phyloP scores from a whole-genome alignment of 2,797 vertebrate species.

The Peromyscus nudipes region DNA sequence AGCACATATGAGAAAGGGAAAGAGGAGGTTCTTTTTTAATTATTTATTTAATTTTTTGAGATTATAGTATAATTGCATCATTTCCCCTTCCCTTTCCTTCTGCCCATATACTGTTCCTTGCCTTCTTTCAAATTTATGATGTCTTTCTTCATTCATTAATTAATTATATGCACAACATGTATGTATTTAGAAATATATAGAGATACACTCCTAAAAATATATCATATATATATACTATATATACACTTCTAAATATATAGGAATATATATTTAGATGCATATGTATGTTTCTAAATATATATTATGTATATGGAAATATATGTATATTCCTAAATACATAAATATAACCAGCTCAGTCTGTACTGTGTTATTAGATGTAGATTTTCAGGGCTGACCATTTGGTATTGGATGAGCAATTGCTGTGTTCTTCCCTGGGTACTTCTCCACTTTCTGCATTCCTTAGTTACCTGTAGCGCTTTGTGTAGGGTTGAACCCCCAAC shows the following conservation, averaged over 20 bases:
- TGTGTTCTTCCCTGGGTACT: not conserved
- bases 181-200: no score
- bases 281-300: not conserved
- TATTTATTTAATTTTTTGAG: not conserved
- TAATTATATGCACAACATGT: not conserved
- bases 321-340: not conserved
- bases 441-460: not conserved
- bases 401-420: not conserved
- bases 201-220: not conserved
- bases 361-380: not conserved
- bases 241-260: not conserved
- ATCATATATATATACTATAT: not conserved
- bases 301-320: not conserved
- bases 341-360: not conserved
- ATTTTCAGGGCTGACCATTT: no score
- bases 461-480: not conserved
- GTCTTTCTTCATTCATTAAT: not conserved
- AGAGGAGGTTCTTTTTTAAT: not conserved
- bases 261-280: not conserved
- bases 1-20: no score
- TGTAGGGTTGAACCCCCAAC: not conserved
- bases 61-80: not conserved
- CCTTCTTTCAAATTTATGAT: not conserved
- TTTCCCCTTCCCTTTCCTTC: not conserved
- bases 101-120: not conserved